These are phyloP conservation scores for Yponomeuta plumbellus DNA, from an alignment of 2,888 invertebrate species.

Conservation along the genomic window DNA sequence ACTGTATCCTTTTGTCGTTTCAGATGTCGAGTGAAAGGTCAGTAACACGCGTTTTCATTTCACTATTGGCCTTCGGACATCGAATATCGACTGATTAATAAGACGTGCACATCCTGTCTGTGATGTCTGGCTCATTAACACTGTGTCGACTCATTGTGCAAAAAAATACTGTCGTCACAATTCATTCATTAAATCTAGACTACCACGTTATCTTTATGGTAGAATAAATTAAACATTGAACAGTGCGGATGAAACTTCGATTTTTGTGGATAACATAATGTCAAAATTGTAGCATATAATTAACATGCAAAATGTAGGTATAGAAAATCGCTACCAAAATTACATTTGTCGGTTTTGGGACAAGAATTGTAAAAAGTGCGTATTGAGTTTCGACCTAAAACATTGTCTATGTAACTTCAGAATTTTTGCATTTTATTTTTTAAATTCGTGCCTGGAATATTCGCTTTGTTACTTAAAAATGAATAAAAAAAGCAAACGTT, in stretches of 20 bases:
- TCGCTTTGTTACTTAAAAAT: no score
- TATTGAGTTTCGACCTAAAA: no score
- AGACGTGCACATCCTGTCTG: slow-evolving; percentile 23
- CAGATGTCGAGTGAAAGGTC: slow-evolving; percentile 5
- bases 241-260: not conserved
- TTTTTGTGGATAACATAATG: not conserved
- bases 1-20: not conserved
- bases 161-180: not conserved
- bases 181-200: slow-evolving; percentile 5
- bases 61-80: slow-evolving; percentile 11
- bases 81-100: slow-evolving; percentile 14
- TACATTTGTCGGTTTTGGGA: no score
- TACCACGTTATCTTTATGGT: not conserved
- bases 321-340: no score
- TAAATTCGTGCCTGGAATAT: no score
- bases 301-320: no score
- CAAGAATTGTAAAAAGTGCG: no score
- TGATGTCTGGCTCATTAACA: slow-evolving; percentile 26
- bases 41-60: slow-evolving; percentile 18
- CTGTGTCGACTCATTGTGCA: slow-evolving; percentile 12
- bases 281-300: not conserved
- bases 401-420: no score
- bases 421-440: no score
- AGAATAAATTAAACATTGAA: not conserved
- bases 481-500: no score